Percentiles rank a stretch among this genome's conserved stretches.
phyloP scores from a whole-genome alignment of 2,888 invertebrate genomes.

The Augochlorella aurata region DNA sequence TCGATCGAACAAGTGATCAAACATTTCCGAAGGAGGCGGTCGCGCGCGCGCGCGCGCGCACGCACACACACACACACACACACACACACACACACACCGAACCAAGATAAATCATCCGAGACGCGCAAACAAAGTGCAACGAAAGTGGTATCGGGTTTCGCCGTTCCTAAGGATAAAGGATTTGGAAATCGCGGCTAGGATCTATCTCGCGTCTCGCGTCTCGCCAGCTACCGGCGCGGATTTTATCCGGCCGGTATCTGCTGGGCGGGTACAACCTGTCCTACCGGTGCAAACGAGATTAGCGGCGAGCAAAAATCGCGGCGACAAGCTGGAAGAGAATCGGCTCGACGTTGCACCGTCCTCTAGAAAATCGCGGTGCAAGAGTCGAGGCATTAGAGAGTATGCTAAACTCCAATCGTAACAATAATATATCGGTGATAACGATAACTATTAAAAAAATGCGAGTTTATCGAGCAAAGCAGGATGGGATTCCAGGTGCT shows the following conservation, averaged over 20 bases:
- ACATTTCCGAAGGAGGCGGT: not conserved
- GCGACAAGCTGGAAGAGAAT: slow-evolving; percentile 48
- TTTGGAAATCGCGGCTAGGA: slow-evolving; percentile 3
- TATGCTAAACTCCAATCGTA: too few relatives aligned
- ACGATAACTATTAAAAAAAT: too few relatives aligned
- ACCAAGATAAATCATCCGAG: not conserved
- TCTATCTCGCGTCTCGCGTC: not conserved
- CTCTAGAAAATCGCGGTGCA: not conserved
- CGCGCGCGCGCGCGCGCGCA: too few relatives aligned
- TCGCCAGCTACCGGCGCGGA: slow-evolving; percentile 31
- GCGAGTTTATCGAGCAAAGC: too few relatives aligned
- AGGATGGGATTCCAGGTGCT: too few relatives aligned
- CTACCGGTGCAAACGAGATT: slow-evolving; percentile 65
- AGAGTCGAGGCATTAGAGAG: too few relatives aligned
- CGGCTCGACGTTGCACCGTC: slow-evolving; percentile 41
- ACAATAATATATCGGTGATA: too few relatives aligned
- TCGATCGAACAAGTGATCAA: not conserved
- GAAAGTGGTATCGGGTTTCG: not conserved
- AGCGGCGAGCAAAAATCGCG: slow-evolving; percentile 54
- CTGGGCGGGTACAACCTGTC: slow-evolving; percentile 60
- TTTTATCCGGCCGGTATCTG: slow-evolving; percentile 49
- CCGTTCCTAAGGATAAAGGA: slow-evolving; percentile 6
- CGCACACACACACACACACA: not conserved
- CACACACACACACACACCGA: not conserved
- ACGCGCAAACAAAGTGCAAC: not conserved